These are phyloP conservation scores for Serripes groenlandicus DNA, from an alignment of 2,888 invertebrate genomes.

Conservation along the genomic window DNA sequence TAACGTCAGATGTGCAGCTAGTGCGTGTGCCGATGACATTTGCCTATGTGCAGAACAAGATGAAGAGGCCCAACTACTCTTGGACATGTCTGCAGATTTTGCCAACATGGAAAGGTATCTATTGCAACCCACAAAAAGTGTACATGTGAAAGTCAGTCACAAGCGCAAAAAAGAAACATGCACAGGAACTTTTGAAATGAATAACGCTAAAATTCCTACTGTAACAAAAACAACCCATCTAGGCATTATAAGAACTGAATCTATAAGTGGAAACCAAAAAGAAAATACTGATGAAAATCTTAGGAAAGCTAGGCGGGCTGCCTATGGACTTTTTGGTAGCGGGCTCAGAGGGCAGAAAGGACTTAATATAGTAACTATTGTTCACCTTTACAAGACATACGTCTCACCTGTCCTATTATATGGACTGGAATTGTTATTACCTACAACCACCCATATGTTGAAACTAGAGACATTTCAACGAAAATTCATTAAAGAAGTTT, in stretches of 20 bases:
- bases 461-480: too few species aligned
- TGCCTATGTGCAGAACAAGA: background rate
- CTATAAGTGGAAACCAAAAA: background rate
- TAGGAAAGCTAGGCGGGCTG: constrained; percentile 1
- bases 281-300: background rate
- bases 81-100: background rate
- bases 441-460: too few species aligned
- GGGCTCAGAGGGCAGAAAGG: too few species aligned
- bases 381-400: too few species aligned
- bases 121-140: background rate
- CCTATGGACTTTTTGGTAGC: background rate
- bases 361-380: too few species aligned
- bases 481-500: too few species aligned
- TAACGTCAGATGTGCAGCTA: background rate
- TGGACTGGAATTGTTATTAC: too few species aligned
- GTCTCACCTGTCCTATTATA: too few species aligned
- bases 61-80: background rate
- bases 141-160: too few species aligned
- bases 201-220: background rate
- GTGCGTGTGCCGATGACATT: background rate
- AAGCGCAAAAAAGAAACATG: too few species aligned
- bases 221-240: background rate
- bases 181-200: background rate
- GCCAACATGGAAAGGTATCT: background rate
- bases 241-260: background rate